These are phyloP conservation scores for Pteronotus mesoamericanus DNA, from an alignment of 2,797 vertebrate species.

Conservation along the genomic window DNA sequence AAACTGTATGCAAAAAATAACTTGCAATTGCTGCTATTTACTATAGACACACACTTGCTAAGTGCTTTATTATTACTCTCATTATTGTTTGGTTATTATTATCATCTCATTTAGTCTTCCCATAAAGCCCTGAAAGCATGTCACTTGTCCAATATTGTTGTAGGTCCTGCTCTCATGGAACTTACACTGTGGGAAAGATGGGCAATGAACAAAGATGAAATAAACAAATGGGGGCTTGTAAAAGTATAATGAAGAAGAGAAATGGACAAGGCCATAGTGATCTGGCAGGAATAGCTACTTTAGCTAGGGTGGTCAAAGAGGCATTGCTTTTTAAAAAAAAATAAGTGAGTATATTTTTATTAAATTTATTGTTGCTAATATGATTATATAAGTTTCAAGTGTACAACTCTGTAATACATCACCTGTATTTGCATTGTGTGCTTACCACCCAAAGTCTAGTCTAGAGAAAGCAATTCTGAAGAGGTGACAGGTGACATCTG, in stretches of 20 bases:
- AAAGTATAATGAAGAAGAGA: background rate
- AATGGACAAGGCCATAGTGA: background rate
- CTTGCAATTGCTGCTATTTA: background rate
- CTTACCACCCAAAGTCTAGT: background rate
- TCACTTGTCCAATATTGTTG: background rate
- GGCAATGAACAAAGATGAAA: background rate
- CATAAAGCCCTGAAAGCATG: background rate
- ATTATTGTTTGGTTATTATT: background rate
- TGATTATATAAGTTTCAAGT: background rate
- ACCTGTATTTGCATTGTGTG: background rate
- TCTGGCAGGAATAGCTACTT: background rate
- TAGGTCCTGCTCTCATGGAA: background rate
- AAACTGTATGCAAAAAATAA: background rate
- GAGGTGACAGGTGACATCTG: background rate
- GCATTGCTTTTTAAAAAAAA: background rate
- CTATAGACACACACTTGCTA: no score
- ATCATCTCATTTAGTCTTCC: background rate
- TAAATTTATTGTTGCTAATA: background rate
- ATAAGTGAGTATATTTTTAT: background rate
- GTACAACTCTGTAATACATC: background rate
- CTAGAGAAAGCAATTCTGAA: background rate
- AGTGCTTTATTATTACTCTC: background rate
- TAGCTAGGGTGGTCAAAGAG: background rate
- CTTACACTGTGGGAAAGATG: background rate
- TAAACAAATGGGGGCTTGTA: rapidly evolving